These are phyloP conservation scores for Platysteira castanea DNA, from an alignment of 2,113 vertebrate species.

Conservation along the genomic window DNA sequence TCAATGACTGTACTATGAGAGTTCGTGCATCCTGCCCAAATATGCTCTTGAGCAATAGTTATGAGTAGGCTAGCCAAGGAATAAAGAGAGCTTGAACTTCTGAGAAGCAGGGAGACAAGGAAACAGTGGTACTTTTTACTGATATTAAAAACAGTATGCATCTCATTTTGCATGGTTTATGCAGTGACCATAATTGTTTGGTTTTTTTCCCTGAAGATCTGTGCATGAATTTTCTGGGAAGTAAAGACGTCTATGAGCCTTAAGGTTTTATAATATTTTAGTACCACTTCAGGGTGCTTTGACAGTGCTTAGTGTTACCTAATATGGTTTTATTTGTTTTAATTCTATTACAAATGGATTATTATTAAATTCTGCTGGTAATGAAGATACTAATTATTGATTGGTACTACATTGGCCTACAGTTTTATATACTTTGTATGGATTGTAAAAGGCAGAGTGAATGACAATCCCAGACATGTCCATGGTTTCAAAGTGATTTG, in stretches of 20 bases:
- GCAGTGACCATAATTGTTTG: not conserved
- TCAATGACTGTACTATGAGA: too few species aligned
- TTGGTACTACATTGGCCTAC: not conserved
- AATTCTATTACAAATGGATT: not conserved
- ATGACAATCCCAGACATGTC: not conserved
- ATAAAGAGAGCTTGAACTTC: not conserved
- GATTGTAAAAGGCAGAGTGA: not conserved
- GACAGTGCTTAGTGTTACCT: not conserved
- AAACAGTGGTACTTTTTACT: not conserved
- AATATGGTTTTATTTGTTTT: not conserved
- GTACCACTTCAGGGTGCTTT: not conserved
- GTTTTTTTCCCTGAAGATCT: not conserved
- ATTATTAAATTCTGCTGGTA: not conserved
- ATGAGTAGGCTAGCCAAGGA: not conserved
- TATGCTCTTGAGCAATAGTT: not conserved
- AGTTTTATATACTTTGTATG: not conserved
- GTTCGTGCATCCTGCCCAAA: not conserved
- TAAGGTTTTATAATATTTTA: not conserved
- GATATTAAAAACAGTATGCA: not conserved
- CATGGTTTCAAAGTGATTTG: not conserved
- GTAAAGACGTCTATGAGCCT: not conserved
- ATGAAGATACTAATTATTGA: slow-evolving; percentile 13
- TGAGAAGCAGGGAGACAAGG: not conserved
- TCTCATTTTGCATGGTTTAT: not conserved
- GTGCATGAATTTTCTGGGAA: not conserved